Evolutionary conservation across 2,797 vertebrate genomes (phyloP), one percentile per base, ranked within the genome.

Genomic region (Siniperca undulata): DNA sequence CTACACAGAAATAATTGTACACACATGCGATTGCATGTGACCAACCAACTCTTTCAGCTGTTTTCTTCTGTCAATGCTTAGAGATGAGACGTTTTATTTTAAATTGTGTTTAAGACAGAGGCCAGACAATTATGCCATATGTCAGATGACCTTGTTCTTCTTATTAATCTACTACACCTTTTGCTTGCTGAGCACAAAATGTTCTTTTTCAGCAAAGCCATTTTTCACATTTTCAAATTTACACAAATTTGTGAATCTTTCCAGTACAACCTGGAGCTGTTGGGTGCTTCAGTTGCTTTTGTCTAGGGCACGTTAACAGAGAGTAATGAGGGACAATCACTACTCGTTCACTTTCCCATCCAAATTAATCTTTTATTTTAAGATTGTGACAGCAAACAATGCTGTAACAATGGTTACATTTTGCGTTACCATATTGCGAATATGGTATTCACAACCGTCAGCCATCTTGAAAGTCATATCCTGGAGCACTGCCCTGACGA

Each of bases 381-480:
- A 30, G 14, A 58, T 30, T 58, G 6, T 58, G 14, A 30, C 24
- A 58, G 14, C 19, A 50, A 20, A 16, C 3, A 61, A 40, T 64
- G 38, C 38, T 42, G 1, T 13, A n/a, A n/a, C n/a, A n/a, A n/a
- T n/a, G n/a, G n/a, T n/a, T n/a, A n/a, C n/a, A n/a, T n/a, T n/a
- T n/a, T n/a, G n/a, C n/a, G n/a, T n/a, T n/a, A n/a, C n/a, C n/a
- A n/a, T n/a, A n/a, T n/a, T n/a, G 10, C 97, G 96, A 13, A 98
- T 62, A 0, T 24, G 44, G 66, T 94, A 95, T 62, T 95, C 88
- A 0, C 24, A 68, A 0, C 96, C 96, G 0, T 86, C 82, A 19
- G 94, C 88, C 89, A 91, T 95, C 75, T 88, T 94, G 2, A 98
- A 77, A 11, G 44, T 71, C 52, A 88, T 86, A 74, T 97, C 93